Conservation (phyloP, 2,888 invertebrate species). For the Tuberolachnus salignus region DNA sequence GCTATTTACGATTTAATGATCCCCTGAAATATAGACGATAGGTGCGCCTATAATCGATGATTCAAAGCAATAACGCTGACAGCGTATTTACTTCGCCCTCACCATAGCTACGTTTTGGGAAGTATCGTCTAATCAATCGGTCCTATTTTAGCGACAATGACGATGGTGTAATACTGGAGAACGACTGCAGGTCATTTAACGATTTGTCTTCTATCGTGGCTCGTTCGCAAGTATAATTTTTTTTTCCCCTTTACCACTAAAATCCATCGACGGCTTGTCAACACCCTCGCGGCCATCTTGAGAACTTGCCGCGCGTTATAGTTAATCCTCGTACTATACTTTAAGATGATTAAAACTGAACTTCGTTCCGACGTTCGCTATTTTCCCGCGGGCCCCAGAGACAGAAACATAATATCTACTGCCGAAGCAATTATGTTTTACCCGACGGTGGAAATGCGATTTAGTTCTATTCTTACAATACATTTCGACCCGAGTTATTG, state of each 20-base stretch:
- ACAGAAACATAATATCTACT: background rate
- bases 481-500: no score
- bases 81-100: no score
- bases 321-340: slow-evolving; percentile 32
- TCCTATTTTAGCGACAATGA: no score
- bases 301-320: slow-evolving; percentile 2
- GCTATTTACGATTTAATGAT: no score
- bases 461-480: background rate
- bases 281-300: slow-evolving; percentile 5
- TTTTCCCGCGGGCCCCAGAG: background rate
- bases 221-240: slow-evolving; percentile 12
- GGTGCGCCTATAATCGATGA: no score
- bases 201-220: slow-evolving; percentile 22
- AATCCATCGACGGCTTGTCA: slow-evolving; percentile 13
- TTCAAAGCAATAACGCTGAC: no score
- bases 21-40: no score
- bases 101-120: background rate
- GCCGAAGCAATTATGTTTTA: no score
- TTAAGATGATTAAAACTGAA: slow-evolving; percentile 28
- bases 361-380: background rate
- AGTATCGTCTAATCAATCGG: background rate
- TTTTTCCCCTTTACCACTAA: background rate
- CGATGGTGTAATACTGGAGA: no score
- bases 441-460: no score
- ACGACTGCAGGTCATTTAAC: slow-evolving; percentile 11